Percentiles rank a stretch among this genome's conserved stretches.
These are phyloP conservation scores for Callosobruchus maculatus DNA, from an alignment of 2,888 invertebrate species.

Conservation along the genomic window DNA sequence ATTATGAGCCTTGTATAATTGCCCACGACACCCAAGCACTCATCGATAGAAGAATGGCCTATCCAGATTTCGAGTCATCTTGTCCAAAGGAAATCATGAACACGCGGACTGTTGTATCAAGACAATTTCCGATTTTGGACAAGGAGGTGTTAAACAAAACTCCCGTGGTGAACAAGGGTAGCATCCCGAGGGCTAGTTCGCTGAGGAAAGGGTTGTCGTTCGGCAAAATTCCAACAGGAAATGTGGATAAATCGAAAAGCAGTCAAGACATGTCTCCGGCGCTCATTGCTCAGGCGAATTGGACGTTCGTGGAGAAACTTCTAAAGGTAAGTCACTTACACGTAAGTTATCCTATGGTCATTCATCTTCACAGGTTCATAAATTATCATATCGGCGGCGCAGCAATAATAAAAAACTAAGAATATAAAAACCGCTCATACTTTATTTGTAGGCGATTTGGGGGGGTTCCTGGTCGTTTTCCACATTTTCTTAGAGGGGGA, in stretches of 20 bases:
- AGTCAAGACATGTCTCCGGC: constrained; percentile 71
- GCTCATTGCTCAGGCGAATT: constrained; percentile 92
- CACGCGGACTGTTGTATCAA: constrained; percentile 54
- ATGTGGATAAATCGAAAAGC: constrained; percentile 25
- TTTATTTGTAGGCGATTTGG: too few relatives aligned
- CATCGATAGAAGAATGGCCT: constrained; percentile 56
- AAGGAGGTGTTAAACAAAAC: constrained; percentile 70
- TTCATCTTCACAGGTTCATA: too few relatives aligned
- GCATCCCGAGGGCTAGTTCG: constrained; percentile 46
- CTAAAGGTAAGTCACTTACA: constrained; percentile 71
- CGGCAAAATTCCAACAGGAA: constrained; percentile 27
- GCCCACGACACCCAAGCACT: constrained; percentile 62
- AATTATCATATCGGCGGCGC: too few relatives aligned
- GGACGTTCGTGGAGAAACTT: constrained; percentile 96
- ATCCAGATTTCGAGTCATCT: constrained; percentile 77
- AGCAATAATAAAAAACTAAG: too few relatives aligned
- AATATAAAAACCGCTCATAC: too few relatives aligned
- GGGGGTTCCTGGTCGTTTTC: too few relatives aligned
- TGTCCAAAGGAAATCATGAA: constrained; percentile 76
- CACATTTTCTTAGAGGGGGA: too few relatives aligned
- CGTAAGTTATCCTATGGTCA: too few relatives aligned
- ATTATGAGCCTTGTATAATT: constrained; percentile 69
- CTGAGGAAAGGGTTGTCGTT: constrained; percentile 38
- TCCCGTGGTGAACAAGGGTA: constrained; percentile 54
- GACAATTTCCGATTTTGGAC: constrained; percentile 84